phyloP scores from a whole-genome alignment of 1,140 invertebrate genomes.

The Bombus affinis region DNA sequence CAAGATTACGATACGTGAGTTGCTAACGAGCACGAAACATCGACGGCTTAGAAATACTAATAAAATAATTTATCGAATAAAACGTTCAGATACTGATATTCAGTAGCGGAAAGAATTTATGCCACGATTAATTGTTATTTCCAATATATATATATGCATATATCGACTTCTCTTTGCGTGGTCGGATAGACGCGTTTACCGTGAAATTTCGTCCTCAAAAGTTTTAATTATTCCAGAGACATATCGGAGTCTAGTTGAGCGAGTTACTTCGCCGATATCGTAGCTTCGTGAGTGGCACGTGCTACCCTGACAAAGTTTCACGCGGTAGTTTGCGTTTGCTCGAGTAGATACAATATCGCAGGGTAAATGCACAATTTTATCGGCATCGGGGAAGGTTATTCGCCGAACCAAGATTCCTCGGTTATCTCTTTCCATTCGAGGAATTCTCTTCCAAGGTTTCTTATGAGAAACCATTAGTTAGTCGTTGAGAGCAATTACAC shows the following conservation, averaged over 20 bases:
- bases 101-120: background rate
- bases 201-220: conserved; percentile 55
- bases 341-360: conserved; percentile 62
- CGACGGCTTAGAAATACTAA: background rate
- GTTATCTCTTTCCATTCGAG: background rate
- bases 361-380: conserved; percentile 54
- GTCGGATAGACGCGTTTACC: background rate
- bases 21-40: background rate
- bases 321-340: conserved; percentile 59
- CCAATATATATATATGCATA: no score
- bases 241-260: conserved; percentile 19
- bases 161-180: background rate
- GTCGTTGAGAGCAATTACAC: background rate
- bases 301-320: conserved; percentile 54
- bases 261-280: conserved; percentile 54
- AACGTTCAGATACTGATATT: background rate
- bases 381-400: background rate
- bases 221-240: conserved; percentile 65
- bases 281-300: conserved; percentile 46
- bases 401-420: background rate
- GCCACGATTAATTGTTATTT: background rate
- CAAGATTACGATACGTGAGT: background rate
- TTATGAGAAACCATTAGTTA: background rate
- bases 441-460: background rate
- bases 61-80: background rate